Percentiles rank a stretch among this genome's conserved stretches.
Evolutionary conservation across 2,113 vertebrate genomes (phyloP).

Genomic region (Petrocephalus zakoni): DNA sequence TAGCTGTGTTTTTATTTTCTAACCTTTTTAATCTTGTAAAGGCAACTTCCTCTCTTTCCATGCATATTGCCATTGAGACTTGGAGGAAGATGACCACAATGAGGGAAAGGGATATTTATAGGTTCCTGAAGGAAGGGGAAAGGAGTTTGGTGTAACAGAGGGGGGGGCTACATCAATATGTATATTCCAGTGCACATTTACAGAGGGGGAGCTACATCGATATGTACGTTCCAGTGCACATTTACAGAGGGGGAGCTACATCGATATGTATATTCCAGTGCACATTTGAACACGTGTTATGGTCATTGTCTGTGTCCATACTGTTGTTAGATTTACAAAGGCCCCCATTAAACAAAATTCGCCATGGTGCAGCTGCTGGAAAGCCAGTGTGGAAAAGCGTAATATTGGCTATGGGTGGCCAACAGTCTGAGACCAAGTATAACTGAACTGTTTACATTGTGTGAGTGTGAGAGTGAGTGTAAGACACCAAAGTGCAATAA

Average conservation of each 20-base stretch:
- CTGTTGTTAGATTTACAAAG: not conserved
- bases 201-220: too few species aligned
- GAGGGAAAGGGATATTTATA: not conserved
- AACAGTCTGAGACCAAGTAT: not conserved
- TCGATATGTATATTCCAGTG: not conserved
- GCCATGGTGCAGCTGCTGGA: not conserved
- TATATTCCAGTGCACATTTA: too few species aligned
- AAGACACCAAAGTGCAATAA: conserved; percentile 18
- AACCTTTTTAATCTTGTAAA: conserved; percentile 19
- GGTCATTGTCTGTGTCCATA: not conserved
- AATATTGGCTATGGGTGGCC: not conserved
- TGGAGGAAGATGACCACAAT: not conserved
- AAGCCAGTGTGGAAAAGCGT: not conserved
- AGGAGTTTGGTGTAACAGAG: not conserved
- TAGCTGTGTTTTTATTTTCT: not conserved
- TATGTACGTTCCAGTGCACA: too few species aligned
- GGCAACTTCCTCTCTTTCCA: conserved; percentile 6
- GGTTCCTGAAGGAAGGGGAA: not conserved
- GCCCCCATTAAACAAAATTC: not conserved
- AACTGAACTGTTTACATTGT: not conserved
- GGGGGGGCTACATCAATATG: too few species aligned
- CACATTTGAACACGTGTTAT: not conserved
- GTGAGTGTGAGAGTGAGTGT: conserved; percentile 4
- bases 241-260: not conserved
- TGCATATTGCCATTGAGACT: not conserved